Evolutionary conservation across 1,140 invertebrate genomes (phyloP).

Genomic region (Pissodes strobi): DNA sequence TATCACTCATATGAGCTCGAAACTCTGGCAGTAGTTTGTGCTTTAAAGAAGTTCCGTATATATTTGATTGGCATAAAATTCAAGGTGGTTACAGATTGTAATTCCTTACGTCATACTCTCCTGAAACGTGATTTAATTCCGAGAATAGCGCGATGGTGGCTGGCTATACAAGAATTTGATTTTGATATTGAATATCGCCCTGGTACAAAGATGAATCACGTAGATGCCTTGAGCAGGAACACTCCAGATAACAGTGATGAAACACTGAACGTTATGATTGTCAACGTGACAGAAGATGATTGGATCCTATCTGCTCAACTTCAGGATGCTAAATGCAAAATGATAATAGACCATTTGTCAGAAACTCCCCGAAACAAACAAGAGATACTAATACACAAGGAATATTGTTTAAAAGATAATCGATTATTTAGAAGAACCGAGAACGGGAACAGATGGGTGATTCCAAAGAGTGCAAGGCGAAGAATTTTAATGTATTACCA

Average conservation of each 20-base stretch:
- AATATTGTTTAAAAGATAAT: neutral
- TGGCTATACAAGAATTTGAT: no score
- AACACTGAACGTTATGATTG: neutral
- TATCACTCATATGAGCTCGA: conserved; percentile 5
- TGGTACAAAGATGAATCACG: neutral
- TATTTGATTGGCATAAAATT: conserved; percentile 10
- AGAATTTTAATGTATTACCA: conserved; percentile 9
- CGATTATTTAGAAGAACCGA: neutral
- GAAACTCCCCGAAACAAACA: neutral
- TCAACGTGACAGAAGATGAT: neutral
- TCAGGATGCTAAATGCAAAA: neutral
- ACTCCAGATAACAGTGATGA: neutral
- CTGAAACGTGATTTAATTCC: conserved; percentile 13
- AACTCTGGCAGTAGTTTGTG: neutral
- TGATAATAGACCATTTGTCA: neutral
- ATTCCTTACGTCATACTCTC: no score
- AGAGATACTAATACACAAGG: neutral
- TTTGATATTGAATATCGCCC: no score
- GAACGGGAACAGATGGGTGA: neutral
- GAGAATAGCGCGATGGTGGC: no score
- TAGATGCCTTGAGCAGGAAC: neutral
- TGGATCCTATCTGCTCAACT: no score
- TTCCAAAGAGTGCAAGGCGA: conserved; percentile 41
- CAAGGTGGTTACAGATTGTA: conserved; percentile 6
- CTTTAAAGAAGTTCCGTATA: no score